Percentiles rank a stretch among this genome's conserved stretches.
Evolutionary conservation across 2,113 vertebrate genomes (phyloP).

Genomic region (Cepphus grylle): DNA sequence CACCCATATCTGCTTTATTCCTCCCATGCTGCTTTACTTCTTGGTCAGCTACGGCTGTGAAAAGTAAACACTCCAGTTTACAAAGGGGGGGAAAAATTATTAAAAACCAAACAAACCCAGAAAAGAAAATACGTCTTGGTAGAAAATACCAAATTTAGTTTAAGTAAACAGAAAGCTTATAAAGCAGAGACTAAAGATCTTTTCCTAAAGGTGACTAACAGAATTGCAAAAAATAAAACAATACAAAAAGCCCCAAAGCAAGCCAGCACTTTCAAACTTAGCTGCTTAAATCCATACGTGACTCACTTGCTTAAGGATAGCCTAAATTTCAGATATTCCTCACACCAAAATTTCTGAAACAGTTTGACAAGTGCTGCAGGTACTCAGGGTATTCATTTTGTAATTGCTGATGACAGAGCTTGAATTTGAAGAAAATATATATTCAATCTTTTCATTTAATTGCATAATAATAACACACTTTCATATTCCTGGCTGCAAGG

Average conservation of each 20-base stretch:
- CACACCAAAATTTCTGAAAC: not conserved
- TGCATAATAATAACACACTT: not conserved
- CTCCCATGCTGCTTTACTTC: not conserved
- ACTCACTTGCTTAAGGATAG: not conserved
- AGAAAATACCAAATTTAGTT: slow-evolving; percentile 1
- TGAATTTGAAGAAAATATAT: not conserved
- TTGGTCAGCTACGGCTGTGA: not conserved
- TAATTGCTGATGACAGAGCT: not conserved
- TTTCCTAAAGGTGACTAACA: slow-evolving; percentile 2
- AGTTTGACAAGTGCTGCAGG: not conserved
- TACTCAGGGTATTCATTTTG: not conserved
- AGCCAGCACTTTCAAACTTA: not conserved
- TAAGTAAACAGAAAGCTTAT: not conserved
- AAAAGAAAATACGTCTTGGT: not conserved
- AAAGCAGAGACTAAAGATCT: not conserved
- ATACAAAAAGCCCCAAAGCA: not conserved
- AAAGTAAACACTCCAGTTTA: not conserved
- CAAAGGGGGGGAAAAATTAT: not conserved
- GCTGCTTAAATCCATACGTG: not conserved
- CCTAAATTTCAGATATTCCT: not conserved
- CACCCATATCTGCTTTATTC: slow-evolving; percentile 15
- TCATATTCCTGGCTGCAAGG: not conserved
- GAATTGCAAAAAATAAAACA: not conserved
- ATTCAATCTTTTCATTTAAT: not conserved
- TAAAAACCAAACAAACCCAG: not conserved